A percentile compares a stretch with the other conserved stretches of the same genome.
phyloP scores from a whole-genome alignment of 2,888 invertebrate genomes.

The Orchesella flavescens region DNA sequence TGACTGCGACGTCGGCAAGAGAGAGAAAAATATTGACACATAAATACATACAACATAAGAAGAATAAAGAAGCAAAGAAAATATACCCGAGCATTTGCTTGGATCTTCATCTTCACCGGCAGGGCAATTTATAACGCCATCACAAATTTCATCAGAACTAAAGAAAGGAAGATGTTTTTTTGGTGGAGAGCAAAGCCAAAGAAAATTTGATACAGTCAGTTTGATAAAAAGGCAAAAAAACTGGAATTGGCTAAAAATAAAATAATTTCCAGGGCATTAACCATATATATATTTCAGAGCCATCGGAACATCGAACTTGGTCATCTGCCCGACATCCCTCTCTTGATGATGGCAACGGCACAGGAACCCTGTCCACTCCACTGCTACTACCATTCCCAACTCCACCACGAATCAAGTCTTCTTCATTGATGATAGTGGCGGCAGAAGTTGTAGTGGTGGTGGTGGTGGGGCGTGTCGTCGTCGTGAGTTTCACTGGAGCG shows the following conservation, averaged over 20 bases:
- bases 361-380: slow-evolving; percentile 51
- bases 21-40: too few species aligned
- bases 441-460: background rate
- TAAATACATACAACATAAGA: too few species aligned
- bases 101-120: slow-evolving; percentile 65
- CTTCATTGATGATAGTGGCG: background rate
- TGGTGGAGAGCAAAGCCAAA: slow-evolving; percentile 38
- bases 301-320: slow-evolving; percentile 70
- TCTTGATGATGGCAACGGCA: slow-evolving; percentile 43
- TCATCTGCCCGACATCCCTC: slow-evolving; percentile 71
- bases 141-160: slow-evolving; percentile 69
- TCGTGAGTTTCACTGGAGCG: slow-evolving; percentile 46
- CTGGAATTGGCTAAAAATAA: slow-evolving; percentile 27
- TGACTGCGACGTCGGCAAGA: background rate
- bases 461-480: slow-evolving; percentile 32
- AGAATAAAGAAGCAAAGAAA: background rate
- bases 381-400: too few species aligned
- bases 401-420: slow-evolving; percentile 25
- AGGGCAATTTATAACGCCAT: slow-evolving; percentile 66
- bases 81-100: slow-evolving; percentile 65
- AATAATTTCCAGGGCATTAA: slow-evolving; percentile 53
- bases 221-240: slow-evolving; percentile 40
- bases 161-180: too few species aligned
- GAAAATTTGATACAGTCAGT: slow-evolving; percentile 14
- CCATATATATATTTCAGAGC: slow-evolving; percentile 63